phyloP scores from a whole-genome alignment of 2,888 invertebrate species.

The Monochamus alternatus region DNA sequence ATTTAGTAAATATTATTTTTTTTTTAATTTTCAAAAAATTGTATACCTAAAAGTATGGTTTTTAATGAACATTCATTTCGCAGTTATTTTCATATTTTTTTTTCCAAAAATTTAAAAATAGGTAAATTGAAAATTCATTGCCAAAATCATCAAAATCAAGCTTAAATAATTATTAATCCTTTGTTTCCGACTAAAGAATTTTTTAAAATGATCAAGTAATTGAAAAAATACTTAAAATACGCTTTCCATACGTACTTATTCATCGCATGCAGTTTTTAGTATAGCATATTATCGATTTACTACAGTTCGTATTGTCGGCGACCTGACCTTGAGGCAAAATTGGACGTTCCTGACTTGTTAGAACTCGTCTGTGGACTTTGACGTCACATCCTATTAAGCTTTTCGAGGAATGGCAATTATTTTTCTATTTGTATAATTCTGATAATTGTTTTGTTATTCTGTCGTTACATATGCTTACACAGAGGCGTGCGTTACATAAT shows the following conservation, averaged over 20 bases:
- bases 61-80: too few species aligned
- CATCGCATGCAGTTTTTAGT: too few species aligned
- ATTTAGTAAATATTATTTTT: background rate
- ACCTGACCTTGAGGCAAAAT: conserved; percentile 19
- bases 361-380: conserved; percentile 24
- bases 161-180: too few species aligned
- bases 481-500: conserved; percentile 13
- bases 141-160: too few species aligned
- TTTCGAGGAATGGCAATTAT: conserved; percentile 31
- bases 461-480: background rate
- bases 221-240: too few species aligned
- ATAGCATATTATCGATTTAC: conserved; percentile 14
- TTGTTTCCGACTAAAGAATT: too few species aligned
- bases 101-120: too few species aligned
- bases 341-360: conserved; percentile 28
- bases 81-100: too few species aligned
- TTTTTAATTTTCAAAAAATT: conserved; percentile 1
- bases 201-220: too few species aligned
- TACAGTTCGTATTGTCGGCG: conserved; percentile 8
- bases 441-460: conserved; percentile 27
- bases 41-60: too few species aligned
- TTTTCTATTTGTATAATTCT: conserved; percentile 25
- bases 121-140: too few species aligned
- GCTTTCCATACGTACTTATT: too few species aligned
- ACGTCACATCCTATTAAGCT: conserved; percentile 21